Evolutionary conservation across 2,113 vertebrate species (phyloP).

Genomic region (Oreocharis arfaki): DNA sequence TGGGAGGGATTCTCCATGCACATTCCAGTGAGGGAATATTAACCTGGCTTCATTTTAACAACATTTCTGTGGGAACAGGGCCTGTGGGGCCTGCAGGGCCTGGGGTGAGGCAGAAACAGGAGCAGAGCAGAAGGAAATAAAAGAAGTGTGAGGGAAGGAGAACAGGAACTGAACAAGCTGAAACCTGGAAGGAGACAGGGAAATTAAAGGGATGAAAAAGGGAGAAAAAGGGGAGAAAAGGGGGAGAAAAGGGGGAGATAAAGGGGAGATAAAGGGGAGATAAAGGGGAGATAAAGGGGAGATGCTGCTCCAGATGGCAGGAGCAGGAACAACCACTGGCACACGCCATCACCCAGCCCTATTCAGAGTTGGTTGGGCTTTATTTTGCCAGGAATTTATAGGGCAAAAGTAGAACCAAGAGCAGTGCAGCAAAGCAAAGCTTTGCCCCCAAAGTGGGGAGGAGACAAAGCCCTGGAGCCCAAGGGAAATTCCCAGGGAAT

Average conservation of each 20-base stretch:
- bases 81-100: background rate
- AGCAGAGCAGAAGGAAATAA: background rate
- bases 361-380: background rate
- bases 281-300: background rate
- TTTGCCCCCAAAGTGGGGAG: background rate
- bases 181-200: background rate
- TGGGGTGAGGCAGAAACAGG: background rate
- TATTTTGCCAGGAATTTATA: background rate
- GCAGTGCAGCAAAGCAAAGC: fast-evolving
- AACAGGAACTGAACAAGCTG: background rate
- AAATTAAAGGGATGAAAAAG: background rate
- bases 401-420: background rate
- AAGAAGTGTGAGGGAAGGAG: background rate
- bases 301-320: background rate
- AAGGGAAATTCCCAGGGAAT: background rate
- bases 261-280: background rate
- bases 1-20: background rate
- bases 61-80: background rate
- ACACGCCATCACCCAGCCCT: background rate
- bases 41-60: background rate
- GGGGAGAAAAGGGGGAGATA: background rate
- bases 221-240: fast-evolving
- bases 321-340: background rate
- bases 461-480: background rate
- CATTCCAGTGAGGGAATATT: background rate